Conservation (phyloP, 1,140 invertebrate genomes). For the Heliconius nattereri region DNA sequence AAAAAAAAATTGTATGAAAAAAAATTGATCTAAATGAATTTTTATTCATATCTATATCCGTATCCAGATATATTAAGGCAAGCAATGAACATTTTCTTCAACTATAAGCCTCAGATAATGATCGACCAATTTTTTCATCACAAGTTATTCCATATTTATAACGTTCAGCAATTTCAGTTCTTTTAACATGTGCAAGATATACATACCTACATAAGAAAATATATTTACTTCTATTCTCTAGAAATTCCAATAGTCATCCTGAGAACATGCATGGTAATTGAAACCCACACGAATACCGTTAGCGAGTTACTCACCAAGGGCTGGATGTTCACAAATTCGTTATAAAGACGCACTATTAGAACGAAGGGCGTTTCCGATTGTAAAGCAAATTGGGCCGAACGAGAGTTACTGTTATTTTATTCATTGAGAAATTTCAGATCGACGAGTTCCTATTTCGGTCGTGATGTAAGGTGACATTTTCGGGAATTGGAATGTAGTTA, state of each 20-base stretch:
- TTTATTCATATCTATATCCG: too few species aligned
- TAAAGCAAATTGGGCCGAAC: conserved; percentile 38
- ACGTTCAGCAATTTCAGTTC: too few species aligned
- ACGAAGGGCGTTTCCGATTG: conserved; percentile 35
- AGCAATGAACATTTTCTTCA: too few species aligned
- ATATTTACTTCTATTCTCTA: too few species aligned
- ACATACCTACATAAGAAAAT: too few species aligned
- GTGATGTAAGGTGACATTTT: conserved; percentile 15
- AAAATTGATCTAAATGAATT: too few species aligned
- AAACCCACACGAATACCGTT: background rate
- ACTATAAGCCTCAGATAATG: too few species aligned
- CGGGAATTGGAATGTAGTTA: conserved; percentile 7
- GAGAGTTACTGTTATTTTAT: conserved; percentile 45
- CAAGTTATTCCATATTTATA: too few species aligned
- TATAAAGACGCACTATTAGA: conserved; percentile 37
- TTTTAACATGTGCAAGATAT: too few species aligned
- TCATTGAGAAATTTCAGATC: conserved; percentile 42
- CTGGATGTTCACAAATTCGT: conserved; percentile 31
- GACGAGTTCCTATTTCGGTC: conserved; percentile 28
- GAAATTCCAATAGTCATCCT: background rate
- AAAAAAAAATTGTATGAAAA: too few species aligned
- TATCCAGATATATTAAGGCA: too few species aligned
- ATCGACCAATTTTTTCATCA: too few species aligned
- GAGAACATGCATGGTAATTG: background rate
- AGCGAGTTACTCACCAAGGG: background rate